Base-by-base conservation (phyloP, 30 jellyfish, hydroid and myxozoan genomes). In the Rhopilema esculentum region DNA sequence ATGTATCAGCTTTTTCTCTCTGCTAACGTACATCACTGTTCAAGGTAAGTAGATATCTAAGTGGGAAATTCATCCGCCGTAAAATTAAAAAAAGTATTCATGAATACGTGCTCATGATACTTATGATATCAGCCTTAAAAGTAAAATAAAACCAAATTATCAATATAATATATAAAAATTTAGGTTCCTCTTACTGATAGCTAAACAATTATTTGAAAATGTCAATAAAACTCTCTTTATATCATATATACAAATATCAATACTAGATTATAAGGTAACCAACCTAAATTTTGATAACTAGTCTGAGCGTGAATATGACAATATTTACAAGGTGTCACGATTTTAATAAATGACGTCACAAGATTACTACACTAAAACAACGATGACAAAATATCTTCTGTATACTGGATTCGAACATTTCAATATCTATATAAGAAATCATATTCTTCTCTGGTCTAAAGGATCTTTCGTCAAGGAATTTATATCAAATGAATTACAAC, bases 181-280 rank as follows among this genome's bases (percentile, higher is more conserved):
- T 12, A 40, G 12, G 57, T 12, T 40, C 6, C 57, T 2, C 12
- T 40, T 40, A 2, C 57, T 6, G 57, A 40, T 40, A 40, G 9
- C 57, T 40, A 40, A 40, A 40, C 57, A 40, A 40, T 40, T 40
- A 40, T 40, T 2, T 40, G 57, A 40, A n/a, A 40, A 40, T 40
- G 57, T 40, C n/a, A 40, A 73, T 33, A 25, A 40, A 33, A 33
- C 84, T 73, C 84, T 73, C 78, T 67, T 28, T 26, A 67, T 67
- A 8, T 20, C 49, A 2, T 67, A 32, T 73, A 23, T 73, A 73
- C 84, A 73, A 73, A 29, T 73, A 32, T 73, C 84, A 73, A 21
- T 73, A 40, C 57, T 40, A 40, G 57, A 40, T 40, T 40, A 40
- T 40, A 40, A 6, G 12, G 6, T 40, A 6, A 40, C 57, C 6